These are phyloP conservation scores for Mesorhabditis sp. DNA, from an alignment of 2,888 invertebrate species.

Conservation along the genomic window DNA sequence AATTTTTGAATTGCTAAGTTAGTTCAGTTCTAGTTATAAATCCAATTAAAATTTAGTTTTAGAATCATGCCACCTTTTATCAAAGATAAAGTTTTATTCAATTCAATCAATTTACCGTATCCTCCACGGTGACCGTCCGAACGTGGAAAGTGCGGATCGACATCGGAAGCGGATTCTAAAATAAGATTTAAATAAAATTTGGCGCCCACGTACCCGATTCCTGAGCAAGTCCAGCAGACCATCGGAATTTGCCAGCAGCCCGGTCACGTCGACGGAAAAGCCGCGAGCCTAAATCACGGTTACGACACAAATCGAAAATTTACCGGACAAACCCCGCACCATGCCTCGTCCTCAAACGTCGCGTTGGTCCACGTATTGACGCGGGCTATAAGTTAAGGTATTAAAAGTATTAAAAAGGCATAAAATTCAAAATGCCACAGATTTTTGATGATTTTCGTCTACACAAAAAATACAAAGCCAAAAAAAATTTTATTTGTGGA, in stretches of 20 bases:
- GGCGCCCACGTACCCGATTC: neutral
- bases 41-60: no score
- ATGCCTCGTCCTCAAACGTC: neutral
- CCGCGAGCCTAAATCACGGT: neutral
- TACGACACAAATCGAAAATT: neutral
- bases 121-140: neutral
- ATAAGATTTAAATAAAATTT: neutral
- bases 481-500: no score
- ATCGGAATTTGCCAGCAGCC: neutral
- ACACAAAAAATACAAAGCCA: no score
- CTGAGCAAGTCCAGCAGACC: neutral
- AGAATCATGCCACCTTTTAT: no score
- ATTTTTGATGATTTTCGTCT: no score
- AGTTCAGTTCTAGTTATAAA: no score
- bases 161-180: slow-evolving; percentile 5
- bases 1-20: no score
- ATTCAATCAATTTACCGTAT: neutral
- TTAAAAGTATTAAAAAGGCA: no score
- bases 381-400: no score
- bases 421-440: no score
- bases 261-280: neutral
- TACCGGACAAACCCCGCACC: neutral
- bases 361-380: neutral
- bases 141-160: slow-evolving; percentile 2
- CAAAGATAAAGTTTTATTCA: no score